Base-by-base conservation (phyloP, 2,888 invertebrate species). In the Salticus scenicus region DNA sequence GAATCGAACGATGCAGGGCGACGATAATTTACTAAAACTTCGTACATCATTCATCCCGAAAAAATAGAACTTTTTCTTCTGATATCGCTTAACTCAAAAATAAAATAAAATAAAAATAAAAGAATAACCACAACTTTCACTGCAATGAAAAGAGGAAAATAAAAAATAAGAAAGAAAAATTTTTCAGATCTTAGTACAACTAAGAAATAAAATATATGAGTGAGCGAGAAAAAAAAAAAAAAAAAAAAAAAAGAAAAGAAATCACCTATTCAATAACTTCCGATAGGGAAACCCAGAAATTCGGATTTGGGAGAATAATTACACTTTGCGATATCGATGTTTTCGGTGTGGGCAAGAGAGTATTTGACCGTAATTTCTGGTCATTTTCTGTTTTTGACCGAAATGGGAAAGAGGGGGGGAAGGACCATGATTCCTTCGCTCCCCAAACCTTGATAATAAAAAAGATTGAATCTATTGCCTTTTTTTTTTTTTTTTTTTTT, bases 281-380 rank as follows among this genome's bases (percentile, higher is more conserved):
- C 69, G 75, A 81, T 81, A 81, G 74, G 81, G 63, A 80, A 57
- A 67, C 73, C 69, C 14, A 31, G 63, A 81, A 70, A 69, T 81
- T 79, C 81, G 81, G 70, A 81, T 70, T 37, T 67, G 27, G 27
- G 63, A 75, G 81, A 81, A 81, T 81, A 81, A 81, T 81, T 81
- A 81, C 81, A 75, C 70, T 75, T 37, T 28, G 30, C 47, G 81
- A 75, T 81, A 81, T 81, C 81, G 81, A 81, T 75, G 70, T 75
- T 80, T 73, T 67, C 42, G 28, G 74, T 30, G 63, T 4, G 7
- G 74, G 70, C 63, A 81, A 37, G 75, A 66, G 57, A 81, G 81
- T 81, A 81, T 81, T 81, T 81, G 81, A 81, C 81, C 81, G 81
- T 81, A 81, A 81, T 81, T 81, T 81, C 73, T 75, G 81, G 81